Evolutionary conservation across 92 coral and sea anemone genomes (phyloP), one percentile per base, ranked within the genome.

Genomic region (Desmophyllum pertusum): DNA sequence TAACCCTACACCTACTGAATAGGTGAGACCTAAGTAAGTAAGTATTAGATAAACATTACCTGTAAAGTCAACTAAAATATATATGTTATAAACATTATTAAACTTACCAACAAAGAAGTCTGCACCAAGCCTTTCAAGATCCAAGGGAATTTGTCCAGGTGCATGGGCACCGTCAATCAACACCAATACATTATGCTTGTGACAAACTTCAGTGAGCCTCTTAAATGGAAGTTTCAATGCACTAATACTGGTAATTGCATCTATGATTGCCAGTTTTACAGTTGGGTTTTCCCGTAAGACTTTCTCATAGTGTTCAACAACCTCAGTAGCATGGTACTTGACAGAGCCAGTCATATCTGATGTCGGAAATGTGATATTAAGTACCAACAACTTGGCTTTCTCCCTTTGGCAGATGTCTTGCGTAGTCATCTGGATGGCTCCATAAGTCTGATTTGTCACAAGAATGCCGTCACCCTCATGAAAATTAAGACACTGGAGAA

Each of bases 101-200:
- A 51, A 86, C 93, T 67, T 85, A 93, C 96, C 96, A 45, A 91
- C 89, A 88, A 81, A 93, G 55, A 93, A 93, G 87, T 93, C 98
- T 61, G 98, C 98, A 73, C 91, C 93, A 65, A 93, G 87, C 27
- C 85, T 78, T 51, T 93, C 93, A 40, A 93, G 84, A 50, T 93
- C 92, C 84, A 93, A 68, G 7, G 87, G 90, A 61, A 93, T 84
- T 31, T 93, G 98, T 1, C 98, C 98, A 38, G 98, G 98, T 27
- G 98, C 91, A 89, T 93, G 98, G 0, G 98, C 98, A 31, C 98
- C 98, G 35, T 93, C 95, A 50, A 93, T 77, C 78, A 93, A 81
- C 67, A 87, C 98, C 87, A 86, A 48, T n/a, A 87, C 98, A 76
- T 76, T 66, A 78, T 86, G 84, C 76, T 89, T 83, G 59, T 81